Conservation (phyloP, 2,113 vertebrate species). For the Neogale vison region DNA sequence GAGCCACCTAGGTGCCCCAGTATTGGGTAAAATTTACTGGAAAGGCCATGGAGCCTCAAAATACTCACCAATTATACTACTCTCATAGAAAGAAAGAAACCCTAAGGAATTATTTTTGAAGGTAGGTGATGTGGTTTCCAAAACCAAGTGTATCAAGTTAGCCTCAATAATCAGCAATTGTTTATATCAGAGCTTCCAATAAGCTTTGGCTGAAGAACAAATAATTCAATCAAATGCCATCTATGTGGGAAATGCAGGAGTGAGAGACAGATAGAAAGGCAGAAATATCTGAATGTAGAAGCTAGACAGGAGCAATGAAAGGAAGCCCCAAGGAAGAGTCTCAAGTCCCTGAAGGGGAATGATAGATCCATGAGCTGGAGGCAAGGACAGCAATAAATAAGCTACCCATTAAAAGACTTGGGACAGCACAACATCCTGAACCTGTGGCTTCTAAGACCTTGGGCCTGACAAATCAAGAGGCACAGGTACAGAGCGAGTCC, state of each 20-base stretch:
- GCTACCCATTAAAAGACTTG: not conserved
- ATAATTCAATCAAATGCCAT: not conserved
- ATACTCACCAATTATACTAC: not conserved
- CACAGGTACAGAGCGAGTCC: not conserved
- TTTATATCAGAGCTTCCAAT: not conserved
- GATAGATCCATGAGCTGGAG: not conserved
- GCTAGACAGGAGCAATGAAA: not conserved
- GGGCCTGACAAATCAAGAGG: not conserved
- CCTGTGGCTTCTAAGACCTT: not conserved
- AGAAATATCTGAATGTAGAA: not conserved
- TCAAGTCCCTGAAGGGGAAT: not conserved
- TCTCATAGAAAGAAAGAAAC: not conserved
- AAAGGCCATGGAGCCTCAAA: not conserved
- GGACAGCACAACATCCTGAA: not conserved
- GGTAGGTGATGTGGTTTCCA: not conserved
- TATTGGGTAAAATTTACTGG: not conserved
- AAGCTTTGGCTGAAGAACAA: not conserved
- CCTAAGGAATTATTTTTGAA: not conserved
- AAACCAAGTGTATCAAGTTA: not conserved
- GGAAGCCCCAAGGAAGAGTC: not conserved
- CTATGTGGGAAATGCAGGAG: not conserved
- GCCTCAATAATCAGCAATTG: not conserved
- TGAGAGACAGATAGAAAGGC: not conserved
- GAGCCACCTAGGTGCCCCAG: too few relatives aligned
- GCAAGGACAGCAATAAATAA: not conserved